phyloP scores from a whole-genome alignment of 1,140 invertebrate genomes.

The Leguminivora glycinivorella region DNA sequence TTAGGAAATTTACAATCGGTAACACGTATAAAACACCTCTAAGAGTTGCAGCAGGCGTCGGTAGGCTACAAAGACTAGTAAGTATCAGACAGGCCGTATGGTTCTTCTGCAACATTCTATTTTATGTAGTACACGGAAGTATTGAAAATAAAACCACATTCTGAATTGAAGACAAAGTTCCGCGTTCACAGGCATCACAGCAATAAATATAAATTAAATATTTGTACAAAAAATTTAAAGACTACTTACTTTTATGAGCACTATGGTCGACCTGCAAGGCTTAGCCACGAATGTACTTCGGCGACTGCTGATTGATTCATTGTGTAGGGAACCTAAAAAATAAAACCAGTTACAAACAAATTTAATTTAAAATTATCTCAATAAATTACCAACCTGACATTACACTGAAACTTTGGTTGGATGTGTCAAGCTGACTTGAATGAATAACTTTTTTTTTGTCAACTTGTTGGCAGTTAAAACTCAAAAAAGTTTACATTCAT shows the following conservation, averaged over 20 bases:
- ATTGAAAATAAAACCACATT: not conserved
- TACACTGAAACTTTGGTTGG: constrained; percentile 73
- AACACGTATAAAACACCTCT: too few species aligned
- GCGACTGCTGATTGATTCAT: constrained; percentile 67
- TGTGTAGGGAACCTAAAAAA: constrained; percentile 62
- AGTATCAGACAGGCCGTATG: too few species aligned
- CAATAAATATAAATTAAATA: not conserved
- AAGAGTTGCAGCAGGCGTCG: too few species aligned
- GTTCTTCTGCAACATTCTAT: too few species aligned
- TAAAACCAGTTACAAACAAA: constrained; percentile 31
- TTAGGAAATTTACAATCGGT: too few species aligned
- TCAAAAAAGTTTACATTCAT: constrained; percentile 1
- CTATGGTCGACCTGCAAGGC: constrained; percentile 60
- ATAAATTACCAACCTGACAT: constrained; percentile 68
- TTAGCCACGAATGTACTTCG: constrained; percentile 68
- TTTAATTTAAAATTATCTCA: constrained; percentile 35
- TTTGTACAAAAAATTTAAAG: not conserved
- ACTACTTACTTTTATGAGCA: constrained; percentile 59
- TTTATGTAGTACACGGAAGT: too few species aligned
- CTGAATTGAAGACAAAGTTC: not conserved
- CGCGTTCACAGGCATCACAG: not conserved
- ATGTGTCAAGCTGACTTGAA: constrained; percentile 55
- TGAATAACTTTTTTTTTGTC: constrained; percentile 32
- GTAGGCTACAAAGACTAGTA: too few species aligned
- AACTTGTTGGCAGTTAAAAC: constrained; percentile 30